Evolutionary conservation across 2,797 vertebrate genomes (phyloP).

Genomic region (Bovichtus variegatus): DNA sequence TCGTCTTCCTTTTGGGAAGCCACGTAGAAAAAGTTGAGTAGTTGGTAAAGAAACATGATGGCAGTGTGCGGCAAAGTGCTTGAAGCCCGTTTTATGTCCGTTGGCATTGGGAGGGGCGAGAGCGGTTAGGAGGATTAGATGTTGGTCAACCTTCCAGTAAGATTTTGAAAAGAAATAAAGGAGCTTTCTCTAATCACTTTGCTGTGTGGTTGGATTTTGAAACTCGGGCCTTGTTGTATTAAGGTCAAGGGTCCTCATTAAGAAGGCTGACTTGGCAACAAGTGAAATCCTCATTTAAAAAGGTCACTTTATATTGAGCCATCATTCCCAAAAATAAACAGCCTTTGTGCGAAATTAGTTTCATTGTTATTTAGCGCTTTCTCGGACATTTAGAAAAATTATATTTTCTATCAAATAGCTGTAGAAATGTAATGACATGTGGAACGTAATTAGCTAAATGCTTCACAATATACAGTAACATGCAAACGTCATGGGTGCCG

Average conservation of each 20-base stretch:
- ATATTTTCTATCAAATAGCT: background rate
- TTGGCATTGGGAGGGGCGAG: conserved; percentile 59
- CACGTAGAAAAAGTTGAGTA: conserved; percentile 78
- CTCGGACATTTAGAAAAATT: background rate
- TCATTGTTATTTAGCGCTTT: conserved; percentile 66
- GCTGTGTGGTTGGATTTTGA: conserved; percentile 53
- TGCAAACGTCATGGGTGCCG: background rate
- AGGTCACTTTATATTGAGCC: conserved; percentile 41
- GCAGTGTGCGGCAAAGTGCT: conserved; percentile 6
- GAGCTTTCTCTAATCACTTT: conserved; percentile 79
- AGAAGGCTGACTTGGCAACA: conserved; percentile 28
- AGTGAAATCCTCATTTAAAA: conserved; percentile 54
- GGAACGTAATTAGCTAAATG: background rate
- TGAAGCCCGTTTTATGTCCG: conserved; percentile 70
- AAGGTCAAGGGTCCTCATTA: conserved; percentile 46
- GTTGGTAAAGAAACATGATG: conserved; percentile 82
- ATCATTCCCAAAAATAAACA: conserved; percentile 39
- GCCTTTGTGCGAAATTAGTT: conserved; percentile 44
- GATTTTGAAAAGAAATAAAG: conserved; percentile 68
- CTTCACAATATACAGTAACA: background rate
- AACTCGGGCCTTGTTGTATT: conserved; percentile 64
- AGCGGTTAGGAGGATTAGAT: conserved; percentile 68
- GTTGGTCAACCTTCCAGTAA: conserved; percentile 59
- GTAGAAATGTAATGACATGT: background rate
- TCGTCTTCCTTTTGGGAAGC: conserved; percentile 64